Conservation (phyloP, 1,140 invertebrate genomes). For the Reticulitermes speratus region DNA sequence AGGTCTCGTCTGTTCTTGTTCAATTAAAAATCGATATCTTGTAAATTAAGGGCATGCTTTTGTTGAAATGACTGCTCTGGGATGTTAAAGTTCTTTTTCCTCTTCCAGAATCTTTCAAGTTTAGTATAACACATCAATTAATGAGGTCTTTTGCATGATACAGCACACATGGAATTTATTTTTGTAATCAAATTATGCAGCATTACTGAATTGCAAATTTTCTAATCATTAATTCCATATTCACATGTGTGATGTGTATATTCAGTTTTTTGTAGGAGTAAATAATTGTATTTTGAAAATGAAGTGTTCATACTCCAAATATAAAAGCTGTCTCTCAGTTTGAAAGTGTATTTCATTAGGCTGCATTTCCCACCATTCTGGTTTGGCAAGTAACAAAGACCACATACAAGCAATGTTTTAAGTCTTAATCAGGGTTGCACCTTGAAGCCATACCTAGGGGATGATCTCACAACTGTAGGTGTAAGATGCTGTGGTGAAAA, state of each 20-base stretch:
- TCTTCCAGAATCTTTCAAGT: neutral
- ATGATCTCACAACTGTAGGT: no score
- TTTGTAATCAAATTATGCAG: neutral
- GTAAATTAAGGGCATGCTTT: neutral
- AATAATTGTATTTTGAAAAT: neutral
- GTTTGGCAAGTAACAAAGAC: no score
- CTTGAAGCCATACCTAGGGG: no score
- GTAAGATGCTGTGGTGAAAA: no score
- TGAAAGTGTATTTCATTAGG: neutral
- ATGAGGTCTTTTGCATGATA: neutral
- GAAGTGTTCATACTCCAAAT: neutral
- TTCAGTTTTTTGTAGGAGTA: neutral
- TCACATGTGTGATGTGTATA: neutral
- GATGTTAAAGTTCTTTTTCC: neutral
- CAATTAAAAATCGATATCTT: neutral
- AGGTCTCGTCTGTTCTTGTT: neutral
- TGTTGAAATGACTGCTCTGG: neutral
- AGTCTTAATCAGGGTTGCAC: no score
- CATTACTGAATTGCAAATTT: neutral
- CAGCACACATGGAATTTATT: neutral
- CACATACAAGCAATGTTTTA: no score
- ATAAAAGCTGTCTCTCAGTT: neutral
- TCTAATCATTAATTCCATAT: neutral
- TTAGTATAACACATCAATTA: neutral
- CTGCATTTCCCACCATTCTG: no score